Conservation (phyloP, 2,797 vertebrate species). For the Phaenicophaeus curvirostris region DNA sequence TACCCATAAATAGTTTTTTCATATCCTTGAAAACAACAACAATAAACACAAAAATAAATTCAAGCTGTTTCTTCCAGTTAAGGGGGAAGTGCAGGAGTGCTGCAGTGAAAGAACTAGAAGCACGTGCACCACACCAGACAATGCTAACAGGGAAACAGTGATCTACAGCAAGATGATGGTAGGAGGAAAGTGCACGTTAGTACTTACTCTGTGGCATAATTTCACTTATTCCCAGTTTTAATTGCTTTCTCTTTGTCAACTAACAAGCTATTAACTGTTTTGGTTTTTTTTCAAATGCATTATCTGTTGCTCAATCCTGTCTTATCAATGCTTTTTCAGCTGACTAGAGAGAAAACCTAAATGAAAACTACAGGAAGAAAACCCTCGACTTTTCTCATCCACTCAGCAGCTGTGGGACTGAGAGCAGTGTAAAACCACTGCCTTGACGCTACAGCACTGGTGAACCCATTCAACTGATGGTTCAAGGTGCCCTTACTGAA, state of each 20-base stretch:
- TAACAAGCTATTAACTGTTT: not conserved
- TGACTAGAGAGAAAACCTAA: not conserved
- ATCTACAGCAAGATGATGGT: not conserved
- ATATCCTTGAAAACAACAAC: not conserved
- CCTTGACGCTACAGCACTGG: not conserved
- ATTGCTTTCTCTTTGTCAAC: not conserved
- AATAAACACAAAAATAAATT: not conserved
- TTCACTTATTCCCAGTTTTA: not conserved
- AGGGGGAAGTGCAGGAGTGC: not conserved
- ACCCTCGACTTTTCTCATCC: not conserved
- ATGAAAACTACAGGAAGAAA: not conserved
- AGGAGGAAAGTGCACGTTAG: not conserved
- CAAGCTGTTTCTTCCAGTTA: not conserved
- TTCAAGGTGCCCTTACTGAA: not conserved
- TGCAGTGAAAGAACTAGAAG: not conserved
- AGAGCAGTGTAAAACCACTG: fast-evolving
- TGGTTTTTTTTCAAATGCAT: not conserved
- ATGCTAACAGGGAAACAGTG: not conserved
- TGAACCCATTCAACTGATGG: not conserved
- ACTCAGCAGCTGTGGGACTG: not conserved
- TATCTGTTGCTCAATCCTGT: not conserved
- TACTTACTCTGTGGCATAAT: not conserved
- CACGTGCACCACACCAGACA: not conserved
- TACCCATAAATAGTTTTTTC: not conserved
- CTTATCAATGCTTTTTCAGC: not conserved